A percentile compares a stretch with the other conserved stretches of the same genome.
phyloP scores from a whole-genome alignment of 2,797 vertebrate genomes.

The Poeciliopsis gracilis region DNA sequence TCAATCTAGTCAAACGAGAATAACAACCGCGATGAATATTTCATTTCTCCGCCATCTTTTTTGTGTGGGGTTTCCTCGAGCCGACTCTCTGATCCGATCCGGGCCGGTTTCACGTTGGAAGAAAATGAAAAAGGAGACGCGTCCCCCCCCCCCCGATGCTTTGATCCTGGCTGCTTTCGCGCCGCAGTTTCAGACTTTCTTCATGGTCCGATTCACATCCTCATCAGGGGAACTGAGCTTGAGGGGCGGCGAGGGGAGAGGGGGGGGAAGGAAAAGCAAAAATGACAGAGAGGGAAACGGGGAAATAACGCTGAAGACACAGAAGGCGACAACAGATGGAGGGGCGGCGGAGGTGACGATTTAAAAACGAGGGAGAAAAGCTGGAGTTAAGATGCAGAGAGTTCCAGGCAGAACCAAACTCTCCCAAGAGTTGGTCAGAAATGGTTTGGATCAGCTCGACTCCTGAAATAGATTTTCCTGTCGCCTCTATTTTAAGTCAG shows the following conservation, averaged over 20 bases:
- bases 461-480: not conserved
- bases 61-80: not conserved
- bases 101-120: slow-evolving; percentile 34
- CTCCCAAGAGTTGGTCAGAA: not conserved
- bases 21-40: not conserved
- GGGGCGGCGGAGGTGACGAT: not conserved
- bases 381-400: not conserved
- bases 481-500: not conserved
- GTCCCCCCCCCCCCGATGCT: slow-evolving; percentile 13
- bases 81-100: not conserved
- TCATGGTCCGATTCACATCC: slow-evolving; percentile 51
- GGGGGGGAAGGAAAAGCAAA: not conserved
- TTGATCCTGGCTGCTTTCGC: slow-evolving; percentile 14
- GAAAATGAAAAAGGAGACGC: slow-evolving; percentile 1
- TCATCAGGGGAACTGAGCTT: slow-evolving; percentile 22
- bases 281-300: slow-evolving; percentile 1
- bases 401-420: not conserved
- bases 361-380: slow-evolving; percentile 3
- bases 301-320: slow-evolving; percentile 24
- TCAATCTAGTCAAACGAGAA: not conserved
- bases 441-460: not conserved
- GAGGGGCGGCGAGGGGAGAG: not conserved
- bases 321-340: slow-evolving; percentile 32
- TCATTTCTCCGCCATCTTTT: not conserved
- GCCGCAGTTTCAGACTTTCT: slow-evolving; percentile 7